Evolutionary conservation across 2,113 vertebrate species (phyloP), one percentile per base, ranked within the genome.

Genomic region (Limnothrissa miodon): DNA sequence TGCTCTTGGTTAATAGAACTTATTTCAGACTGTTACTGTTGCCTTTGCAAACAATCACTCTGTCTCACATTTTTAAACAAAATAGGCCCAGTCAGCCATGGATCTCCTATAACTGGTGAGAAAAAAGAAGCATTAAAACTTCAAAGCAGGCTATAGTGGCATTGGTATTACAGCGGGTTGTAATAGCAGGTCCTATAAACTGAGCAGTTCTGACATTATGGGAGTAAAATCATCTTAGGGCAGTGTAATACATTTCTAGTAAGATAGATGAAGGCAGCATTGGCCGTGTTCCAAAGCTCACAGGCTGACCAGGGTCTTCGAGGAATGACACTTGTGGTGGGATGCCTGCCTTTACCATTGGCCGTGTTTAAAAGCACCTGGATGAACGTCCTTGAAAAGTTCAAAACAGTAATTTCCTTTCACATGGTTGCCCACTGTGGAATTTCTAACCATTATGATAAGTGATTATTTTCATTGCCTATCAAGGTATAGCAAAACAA

Each of bases 371-470:
- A 13, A 29, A 74, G 29, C 66, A 29, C 33, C 66, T 74, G 66
- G 29, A 33, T 74, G 66, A 33, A 74, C 29, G 15, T 74, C 66
- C 66, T 74, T 74, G 66, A 33, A 74, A 74, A 74, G 66, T 74
- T 74, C 66, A 74, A 74, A 39, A 74, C 66, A 74, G 36, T 74
- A 29, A 74, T 33, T 33, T 29, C 66, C 66, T 36, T 74, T 74
- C 66, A 74, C 15, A 74, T 15, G 4, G 33, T 33, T 0, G 13
- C 11, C 66, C 29, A 13, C 66, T 74, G 66, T 36, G 66, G 66
- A 33, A 33, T 74, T 74, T 74, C 66, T 36, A 39, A 74, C 29
- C 29, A 74, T 36, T 29, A 36, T 74, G 36, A 74, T 74, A 74
- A 15, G 29, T 33, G 36, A 74, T 74, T 74, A 74, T 74, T 74